phyloP scores from a whole-genome alignment of 2,888 invertebrate species.

The Podabrus alpinus region DNA sequence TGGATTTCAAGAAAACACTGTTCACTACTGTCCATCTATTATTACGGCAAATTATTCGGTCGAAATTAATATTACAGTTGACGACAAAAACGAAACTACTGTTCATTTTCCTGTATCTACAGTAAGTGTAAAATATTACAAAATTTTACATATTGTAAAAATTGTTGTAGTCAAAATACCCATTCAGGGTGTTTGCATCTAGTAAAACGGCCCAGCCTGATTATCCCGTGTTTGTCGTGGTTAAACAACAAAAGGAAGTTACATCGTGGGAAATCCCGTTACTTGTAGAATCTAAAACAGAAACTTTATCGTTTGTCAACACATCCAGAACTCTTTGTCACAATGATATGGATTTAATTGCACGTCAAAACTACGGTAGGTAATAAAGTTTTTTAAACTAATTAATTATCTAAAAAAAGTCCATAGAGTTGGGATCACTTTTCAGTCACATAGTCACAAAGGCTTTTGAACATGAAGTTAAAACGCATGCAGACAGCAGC shows the following conservation, averaged over 20 bases:
- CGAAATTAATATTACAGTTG: not conserved
- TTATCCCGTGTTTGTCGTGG: slow-evolving; percentile 59
- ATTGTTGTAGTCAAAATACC: slow-evolving; percentile 9
- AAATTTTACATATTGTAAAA: not conserved
- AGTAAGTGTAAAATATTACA: not conserved
- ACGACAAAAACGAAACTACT: not conserved
- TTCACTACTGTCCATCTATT: not conserved
- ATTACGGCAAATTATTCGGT: not conserved
- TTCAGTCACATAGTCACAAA: too few relatives aligned
- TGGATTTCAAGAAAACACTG: too few relatives aligned
- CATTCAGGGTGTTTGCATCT: slow-evolving; percentile 6
- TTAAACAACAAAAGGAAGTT: slow-evolving; percentile 67
- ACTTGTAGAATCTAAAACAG: slow-evolving; percentile 22
- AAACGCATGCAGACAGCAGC: too few relatives aligned
- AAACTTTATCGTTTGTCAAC: slow-evolving; percentile 56
- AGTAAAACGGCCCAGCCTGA: not conserved
- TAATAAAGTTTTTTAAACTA: not conserved
- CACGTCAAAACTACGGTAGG: not conserved
- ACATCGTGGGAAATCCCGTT: slow-evolving; percentile 42
- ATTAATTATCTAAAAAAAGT: too few relatives aligned
- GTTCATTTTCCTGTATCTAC: not conserved
- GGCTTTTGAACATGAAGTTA: too few relatives aligned
- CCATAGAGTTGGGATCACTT: too few relatives aligned
- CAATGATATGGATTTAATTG: slow-evolving; percentile 56
- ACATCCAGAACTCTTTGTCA: slow-evolving; percentile 67